Evolutionary conservation across 2,113 vertebrate genomes (phyloP).

Genomic region (Alethe castanea): DNA sequence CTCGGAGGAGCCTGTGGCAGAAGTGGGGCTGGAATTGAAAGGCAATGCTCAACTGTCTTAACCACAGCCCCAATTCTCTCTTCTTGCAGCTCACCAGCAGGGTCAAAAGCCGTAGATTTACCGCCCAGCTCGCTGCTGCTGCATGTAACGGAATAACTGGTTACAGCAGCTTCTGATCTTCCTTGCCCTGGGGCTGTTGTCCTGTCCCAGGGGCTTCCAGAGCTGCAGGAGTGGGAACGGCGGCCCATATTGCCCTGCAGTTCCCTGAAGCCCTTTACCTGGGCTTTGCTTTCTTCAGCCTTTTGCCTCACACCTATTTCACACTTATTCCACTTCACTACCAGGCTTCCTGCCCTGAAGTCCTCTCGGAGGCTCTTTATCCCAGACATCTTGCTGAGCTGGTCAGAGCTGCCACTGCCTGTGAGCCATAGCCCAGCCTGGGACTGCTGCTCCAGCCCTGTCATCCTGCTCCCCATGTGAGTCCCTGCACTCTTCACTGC

Average conservation of each 20-base stretch:
- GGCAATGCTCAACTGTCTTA: conserved; percentile 20
- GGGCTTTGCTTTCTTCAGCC: not conserved
- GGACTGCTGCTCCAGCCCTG: not conserved
- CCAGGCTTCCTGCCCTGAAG: not conserved
- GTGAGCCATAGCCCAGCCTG: not conserved
- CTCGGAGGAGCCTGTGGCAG: not conserved
- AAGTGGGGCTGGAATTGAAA: not conserved
- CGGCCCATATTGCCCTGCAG: not conserved
- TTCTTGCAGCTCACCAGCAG: not conserved
- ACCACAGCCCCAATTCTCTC: not conserved
- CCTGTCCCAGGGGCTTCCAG: not conserved
- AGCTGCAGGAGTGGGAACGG: not conserved
- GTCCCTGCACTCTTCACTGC: not conserved
- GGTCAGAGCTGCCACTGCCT: rapidly evolving
- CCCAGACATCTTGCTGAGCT: rapidly evolving
- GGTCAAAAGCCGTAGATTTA: not conserved
- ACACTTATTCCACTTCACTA: not conserved
- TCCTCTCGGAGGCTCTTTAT: not conserved
- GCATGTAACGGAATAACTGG: not conserved
- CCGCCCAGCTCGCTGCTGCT: not conserved
- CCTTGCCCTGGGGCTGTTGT: not conserved
- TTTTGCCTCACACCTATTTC: not conserved
- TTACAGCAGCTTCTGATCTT: rapidly evolving
- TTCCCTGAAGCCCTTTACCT: not conserved
- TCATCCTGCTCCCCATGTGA: rapidly evolving